These are phyloP conservation scores for Ectemnius lituratus DNA, from an alignment of 2,888 invertebrate species.

Conservation along the genomic window DNA sequence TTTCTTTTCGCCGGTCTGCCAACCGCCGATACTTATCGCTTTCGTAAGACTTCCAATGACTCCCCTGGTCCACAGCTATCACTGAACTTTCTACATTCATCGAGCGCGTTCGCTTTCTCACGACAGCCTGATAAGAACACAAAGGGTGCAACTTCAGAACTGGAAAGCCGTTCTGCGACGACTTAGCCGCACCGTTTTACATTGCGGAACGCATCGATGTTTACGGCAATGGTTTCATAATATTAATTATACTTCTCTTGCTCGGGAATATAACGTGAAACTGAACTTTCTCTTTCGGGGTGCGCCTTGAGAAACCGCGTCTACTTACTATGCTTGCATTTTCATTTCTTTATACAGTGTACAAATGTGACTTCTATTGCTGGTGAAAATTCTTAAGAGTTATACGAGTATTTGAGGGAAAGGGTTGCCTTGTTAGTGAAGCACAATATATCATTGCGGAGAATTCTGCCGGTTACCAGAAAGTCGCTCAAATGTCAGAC, in stretches of 20 bases:
- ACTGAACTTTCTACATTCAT: background rate
- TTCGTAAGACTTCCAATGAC: constrained; percentile 3
- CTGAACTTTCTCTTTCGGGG: constrained; percentile 54
- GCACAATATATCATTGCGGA: constrained; percentile 29
- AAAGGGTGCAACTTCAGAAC: constrained; percentile 21
- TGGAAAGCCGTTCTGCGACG: constrained; percentile 41
- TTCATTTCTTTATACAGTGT: too few relatives aligned
- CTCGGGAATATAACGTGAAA: constrained; percentile 53
- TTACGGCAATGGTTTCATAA: constrained; percentile 58
- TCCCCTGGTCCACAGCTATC: background rate
- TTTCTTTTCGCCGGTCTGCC: constrained; percentile 1
- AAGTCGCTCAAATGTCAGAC: constrained; percentile 55
- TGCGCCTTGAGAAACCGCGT: constrained; percentile 52
- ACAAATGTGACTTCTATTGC: too few relatives aligned
- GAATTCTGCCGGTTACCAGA: constrained; percentile 40
- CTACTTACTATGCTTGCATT: too few relatives aligned
- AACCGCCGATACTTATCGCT: constrained; percentile 5
- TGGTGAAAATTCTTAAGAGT: too few relatives aligned
- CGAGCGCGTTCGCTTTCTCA: background rate
- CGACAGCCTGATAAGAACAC: too few relatives aligned
- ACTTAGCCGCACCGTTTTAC: constrained; percentile 47
- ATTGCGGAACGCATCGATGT: constrained; percentile 56
- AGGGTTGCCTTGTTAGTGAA: constrained; percentile 7
- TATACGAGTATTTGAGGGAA: too few relatives aligned
- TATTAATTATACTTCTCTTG: constrained; percentile 55